Evolutionary conservation across 2,797 vertebrate genomes (phyloP).

Genomic region (Psittacula echo): DNA sequence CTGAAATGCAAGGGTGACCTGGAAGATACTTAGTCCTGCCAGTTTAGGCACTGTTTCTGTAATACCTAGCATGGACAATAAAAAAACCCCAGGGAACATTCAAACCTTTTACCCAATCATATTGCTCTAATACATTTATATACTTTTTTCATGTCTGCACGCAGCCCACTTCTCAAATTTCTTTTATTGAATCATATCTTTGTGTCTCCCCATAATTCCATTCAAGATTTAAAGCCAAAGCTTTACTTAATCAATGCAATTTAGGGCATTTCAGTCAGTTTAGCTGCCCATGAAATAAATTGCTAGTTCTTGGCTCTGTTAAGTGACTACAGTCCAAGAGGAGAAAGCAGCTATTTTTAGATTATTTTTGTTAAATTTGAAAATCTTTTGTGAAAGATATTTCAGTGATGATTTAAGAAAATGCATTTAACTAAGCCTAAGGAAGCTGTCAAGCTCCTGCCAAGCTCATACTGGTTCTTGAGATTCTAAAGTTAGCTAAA

Average conservation of each 20-base stretch:
- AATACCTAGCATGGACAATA: background rate
- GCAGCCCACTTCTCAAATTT: background rate
- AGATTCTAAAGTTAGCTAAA: background rate
- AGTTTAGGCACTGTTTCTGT: background rate
- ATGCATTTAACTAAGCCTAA: background rate
- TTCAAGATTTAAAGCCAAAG: background rate
- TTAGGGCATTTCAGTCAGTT: background rate
- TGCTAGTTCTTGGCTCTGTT: background rate
- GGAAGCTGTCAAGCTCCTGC: background rate
- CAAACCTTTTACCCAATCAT: background rate
- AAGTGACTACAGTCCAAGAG: background rate
- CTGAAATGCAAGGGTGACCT: background rate
- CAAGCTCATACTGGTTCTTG: background rate
- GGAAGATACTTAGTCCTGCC: background rate
- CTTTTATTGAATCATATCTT: background rate
- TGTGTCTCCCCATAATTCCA: background rate
- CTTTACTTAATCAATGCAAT: background rate
- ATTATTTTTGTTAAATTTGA: background rate
- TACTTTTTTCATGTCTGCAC: background rate
- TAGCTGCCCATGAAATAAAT: background rate
- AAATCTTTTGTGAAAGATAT: background rate
- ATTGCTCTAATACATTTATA: background rate
- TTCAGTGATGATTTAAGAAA: background rate
- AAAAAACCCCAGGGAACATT: background rate
- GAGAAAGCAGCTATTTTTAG: background rate